A percentile compares a stretch with the other conserved stretches of the same genome.
Evolutionary conservation across 2,888 invertebrate species (phyloP).

Genomic region (Conomelus anceps): DNA sequence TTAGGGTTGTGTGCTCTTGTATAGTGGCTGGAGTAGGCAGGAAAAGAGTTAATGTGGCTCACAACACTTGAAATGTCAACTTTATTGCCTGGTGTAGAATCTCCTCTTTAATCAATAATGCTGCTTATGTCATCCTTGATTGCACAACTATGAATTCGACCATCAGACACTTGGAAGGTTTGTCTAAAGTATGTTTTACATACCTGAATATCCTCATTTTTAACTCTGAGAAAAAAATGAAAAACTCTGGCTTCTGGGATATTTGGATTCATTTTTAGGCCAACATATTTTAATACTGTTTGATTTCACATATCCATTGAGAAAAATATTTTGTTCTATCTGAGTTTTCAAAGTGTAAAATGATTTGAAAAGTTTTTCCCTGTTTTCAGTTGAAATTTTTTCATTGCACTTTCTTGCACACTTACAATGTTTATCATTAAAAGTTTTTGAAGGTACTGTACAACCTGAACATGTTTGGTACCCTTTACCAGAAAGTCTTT

Average conservation of each 20-base stretch:
- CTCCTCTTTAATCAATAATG: conserved; percentile 9
- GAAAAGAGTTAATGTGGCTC: conserved; percentile 20
- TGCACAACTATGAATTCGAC: conserved; percentile 9
- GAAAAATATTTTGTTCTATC: conserved; percentile 7
- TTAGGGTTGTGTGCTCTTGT: conserved; percentile 17
- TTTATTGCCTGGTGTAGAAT: conserved; percentile 15
- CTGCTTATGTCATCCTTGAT: background rate
- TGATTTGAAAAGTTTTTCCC: background rate
- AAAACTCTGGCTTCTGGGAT: conserved; percentile 12
- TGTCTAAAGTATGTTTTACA: conserved; percentile 19
- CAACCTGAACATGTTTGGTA: conserved; percentile 14
- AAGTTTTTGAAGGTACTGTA: conserved; percentile 1
- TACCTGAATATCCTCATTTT: conserved; percentile 12
- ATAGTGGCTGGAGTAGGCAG: conserved; percentile 15
- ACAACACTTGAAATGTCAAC: conserved; percentile 16
- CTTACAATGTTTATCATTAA: conserved; percentile 9
- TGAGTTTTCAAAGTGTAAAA: background rate
- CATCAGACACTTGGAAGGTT: conserved; percentile 18
- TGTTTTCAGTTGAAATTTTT: background rate
- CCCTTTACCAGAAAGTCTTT: conserved; percentile 6
- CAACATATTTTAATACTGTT: background rate
- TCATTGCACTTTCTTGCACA: conserved; percentile 5
- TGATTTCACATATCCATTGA: conserved; percentile 9
- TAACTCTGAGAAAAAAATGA: conserved; percentile 3
- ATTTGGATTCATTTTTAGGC: conserved; percentile 2